phyloP scores from a whole-genome alignment of 2,888 invertebrate genomes.

The Drosophila falleni region DNA sequence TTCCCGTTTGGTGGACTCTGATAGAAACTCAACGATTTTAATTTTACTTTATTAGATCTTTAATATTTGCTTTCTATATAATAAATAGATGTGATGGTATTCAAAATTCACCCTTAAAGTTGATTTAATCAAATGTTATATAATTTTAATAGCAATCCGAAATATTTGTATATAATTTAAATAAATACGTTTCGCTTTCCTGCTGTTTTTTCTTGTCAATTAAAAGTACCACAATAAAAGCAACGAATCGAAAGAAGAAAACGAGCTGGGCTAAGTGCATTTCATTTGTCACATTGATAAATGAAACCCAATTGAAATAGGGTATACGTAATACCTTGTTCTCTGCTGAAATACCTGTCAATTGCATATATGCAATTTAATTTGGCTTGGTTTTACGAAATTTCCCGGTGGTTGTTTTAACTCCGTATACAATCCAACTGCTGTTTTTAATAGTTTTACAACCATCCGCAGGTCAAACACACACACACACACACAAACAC shows the following conservation, averaged over 20 bases:
- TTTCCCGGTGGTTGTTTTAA: conserved; percentile 79
- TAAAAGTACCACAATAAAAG: conserved; percentile 38
- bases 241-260: conserved; percentile 22
- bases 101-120: too few relatives aligned
- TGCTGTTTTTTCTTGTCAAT: conserved; percentile 2
- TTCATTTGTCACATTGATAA: conserved; percentile 75
- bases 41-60: too few relatives aligned
- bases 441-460: conserved; percentile 62
- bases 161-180: background rate
- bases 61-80: too few relatives aligned
- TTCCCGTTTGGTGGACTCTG: background rate
- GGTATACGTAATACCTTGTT: conserved; percentile 13
- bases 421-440: conserved; percentile 64
- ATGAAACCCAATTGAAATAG: conserved; percentile 53
- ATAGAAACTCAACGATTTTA: too few relatives aligned
- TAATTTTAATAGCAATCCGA: too few relatives aligned
- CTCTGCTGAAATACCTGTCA: conserved; percentile 63
- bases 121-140: too few relatives aligned
- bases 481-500: conserved; percentile 28
- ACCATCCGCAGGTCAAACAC: conserved; percentile 47
- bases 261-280: conserved; percentile 25
- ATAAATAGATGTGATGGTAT: too few relatives aligned
- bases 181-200: background rate
- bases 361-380: conserved; percentile 68
- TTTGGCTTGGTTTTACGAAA: conserved; percentile 67